phyloP scores from a whole-genome alignment of 2,888 invertebrate species.

The Tenthredo distinguenda region DNA sequence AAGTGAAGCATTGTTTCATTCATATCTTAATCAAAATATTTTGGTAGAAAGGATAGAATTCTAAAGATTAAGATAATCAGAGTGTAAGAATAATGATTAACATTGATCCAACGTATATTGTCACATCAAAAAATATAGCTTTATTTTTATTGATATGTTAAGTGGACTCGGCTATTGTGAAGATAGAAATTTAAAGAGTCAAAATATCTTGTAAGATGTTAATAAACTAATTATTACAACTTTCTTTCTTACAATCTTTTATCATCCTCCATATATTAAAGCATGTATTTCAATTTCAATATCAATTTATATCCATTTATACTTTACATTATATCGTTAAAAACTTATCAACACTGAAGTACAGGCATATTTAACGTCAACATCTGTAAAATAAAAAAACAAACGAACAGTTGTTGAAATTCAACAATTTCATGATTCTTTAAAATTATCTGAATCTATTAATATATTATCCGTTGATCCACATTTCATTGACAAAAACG shows the following conservation, averaged over 20 bases:
- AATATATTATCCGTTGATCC: too few species aligned
- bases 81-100: neutral
- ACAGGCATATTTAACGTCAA: conserved; percentile 70
- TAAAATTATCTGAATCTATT: too few species aligned
- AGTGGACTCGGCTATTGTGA: neutral
- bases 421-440: neutral
- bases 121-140: conserved; percentile 22
- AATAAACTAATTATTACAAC: conserved; percentile 32
- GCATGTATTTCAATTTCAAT: neutral
- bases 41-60: neutral
- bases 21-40: neutral
- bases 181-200: neutral
- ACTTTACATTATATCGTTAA: neutral
- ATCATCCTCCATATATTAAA: neutral
- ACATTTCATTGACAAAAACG: neutral
- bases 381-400: conserved; percentile 64
- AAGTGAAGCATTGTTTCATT: conserved; percentile 6
- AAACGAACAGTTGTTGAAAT: neutral
- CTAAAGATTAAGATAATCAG: conserved; percentile 51
- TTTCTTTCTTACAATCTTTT: conserved; percentile 24
- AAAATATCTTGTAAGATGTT: conserved; percentile 25
- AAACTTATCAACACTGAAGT: conserved; percentile 49
- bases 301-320: neutral
- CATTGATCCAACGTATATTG: neutral
- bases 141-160: conserved; percentile 32